Base-by-base conservation (phyloP, 2,888 invertebrate genomes). In the Chrysomela aeneicollis region DNA sequence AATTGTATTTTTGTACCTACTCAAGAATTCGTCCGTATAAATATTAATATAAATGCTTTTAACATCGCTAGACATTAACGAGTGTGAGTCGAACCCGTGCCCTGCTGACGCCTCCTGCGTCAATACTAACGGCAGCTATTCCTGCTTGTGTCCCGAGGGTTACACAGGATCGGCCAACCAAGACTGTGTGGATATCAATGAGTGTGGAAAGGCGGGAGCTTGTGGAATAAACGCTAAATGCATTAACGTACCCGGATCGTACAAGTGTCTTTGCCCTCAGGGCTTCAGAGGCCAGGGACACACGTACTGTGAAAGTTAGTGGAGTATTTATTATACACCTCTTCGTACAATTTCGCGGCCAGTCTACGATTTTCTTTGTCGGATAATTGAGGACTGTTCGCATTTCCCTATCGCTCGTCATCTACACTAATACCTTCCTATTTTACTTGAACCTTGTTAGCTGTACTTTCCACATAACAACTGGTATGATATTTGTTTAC, bases 141-240 rank as follows among this genome's bases (percentile, higher is more conserved):
- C 87, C 75, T 94, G 93, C 84, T 85, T 86, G 77, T 94, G 94
- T 83, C 86, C 87, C 37, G 79, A 85, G 59, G 93, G 93, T 70
- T 93, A 89, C 84, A 86, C 88, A 69, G 88, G 89, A 73, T 79
- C 82, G 8, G 66, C 68, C 59, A 82, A 86, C 50, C 84, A 87
- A 73, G 88, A 87, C 73, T 91, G 91, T 79, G 80, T 87, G 79
- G 92, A 92, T 83, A 84, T 91, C 80, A 90, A 93, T 83, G 92
- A 92, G 81, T 92, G 92, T 82, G 86, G 87, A 65, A 83, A 85
- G 72, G 79, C 85, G 70, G 87, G 87, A 75, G 85, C 88, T 77
- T 94, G 93, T 80, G 92, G 92, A 69, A 85, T 87, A 75, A 90
- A 92, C 82, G 90, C 93, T 71, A 89, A 90, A 82, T 94, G 93